Percentiles rank a stretch among this genome's conserved stretches.
phyloP scores from a whole-genome alignment of 2,888 invertebrate species.

The Drosophila neoperkinsi region DNA sequence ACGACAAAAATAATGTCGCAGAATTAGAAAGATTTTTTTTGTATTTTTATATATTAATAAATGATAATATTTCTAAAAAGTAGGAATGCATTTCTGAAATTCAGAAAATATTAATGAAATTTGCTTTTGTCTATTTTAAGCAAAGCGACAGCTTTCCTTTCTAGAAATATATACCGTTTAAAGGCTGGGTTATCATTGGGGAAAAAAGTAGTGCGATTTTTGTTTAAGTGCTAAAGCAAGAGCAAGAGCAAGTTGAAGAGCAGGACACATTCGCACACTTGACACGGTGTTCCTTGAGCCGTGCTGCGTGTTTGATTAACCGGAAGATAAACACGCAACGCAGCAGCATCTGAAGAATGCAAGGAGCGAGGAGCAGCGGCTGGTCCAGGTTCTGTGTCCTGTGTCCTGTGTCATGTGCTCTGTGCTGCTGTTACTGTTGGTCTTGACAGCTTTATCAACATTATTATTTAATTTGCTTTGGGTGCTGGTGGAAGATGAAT shows the following conservation, averaged over 20 bases:
- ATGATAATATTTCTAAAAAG: not conserved
- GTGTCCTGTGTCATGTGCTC: not conserved
- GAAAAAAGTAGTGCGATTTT: not conserved
- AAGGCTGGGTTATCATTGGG: not conserved
- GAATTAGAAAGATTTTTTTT: not conserved
- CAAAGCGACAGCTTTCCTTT: not conserved
- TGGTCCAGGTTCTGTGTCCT: not conserved
- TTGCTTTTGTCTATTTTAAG: not conserved
- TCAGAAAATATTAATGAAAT: not conserved
- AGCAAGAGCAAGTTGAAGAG: conserved; percentile 9
- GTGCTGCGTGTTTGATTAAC: conserved; percentile 80
- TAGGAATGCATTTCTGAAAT: not conserved
- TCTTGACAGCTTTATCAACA: conserved; percentile 71
- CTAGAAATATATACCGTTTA: not conserved
- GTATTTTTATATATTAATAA: not conserved
- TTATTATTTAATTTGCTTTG: conserved; percentile 75
- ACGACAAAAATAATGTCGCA: not conserved
- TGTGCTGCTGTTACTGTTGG: not conserved
- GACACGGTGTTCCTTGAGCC: conserved; percentile 56
- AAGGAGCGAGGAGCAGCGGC: conserved; percentile 5
- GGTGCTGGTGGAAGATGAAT: conserved; percentile 46
- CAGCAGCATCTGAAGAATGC: conserved; percentile 37
- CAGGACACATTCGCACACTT: conserved; percentile 47
- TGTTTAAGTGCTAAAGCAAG: not conserved
- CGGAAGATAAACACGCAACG: conserved; percentile 80